Base-by-base conservation (phyloP, 2,797 vertebrate genomes). In the Sebastes itinus region DNA sequence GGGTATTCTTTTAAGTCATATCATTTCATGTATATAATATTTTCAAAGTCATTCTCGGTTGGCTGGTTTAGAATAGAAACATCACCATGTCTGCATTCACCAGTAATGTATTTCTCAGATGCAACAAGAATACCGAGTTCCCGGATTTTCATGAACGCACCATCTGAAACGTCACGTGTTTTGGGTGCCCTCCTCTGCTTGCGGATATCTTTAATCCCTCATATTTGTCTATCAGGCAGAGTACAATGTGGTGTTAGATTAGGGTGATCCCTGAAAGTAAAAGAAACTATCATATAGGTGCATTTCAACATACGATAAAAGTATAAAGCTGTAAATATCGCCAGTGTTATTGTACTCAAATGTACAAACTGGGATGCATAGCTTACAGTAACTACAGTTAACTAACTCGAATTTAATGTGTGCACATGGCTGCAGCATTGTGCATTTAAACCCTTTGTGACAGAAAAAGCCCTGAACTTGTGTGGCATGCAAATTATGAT, bases 91-190 rank as follows among this genome's bases (percentile, higher is more conserved):
- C 38, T 35, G 30, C 33, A 35, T 35, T 35, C 33, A 35, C 6
- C 30, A 5, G 4, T 3, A 42, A 13, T 56, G 30, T 20, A 33
- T 28, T 59, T 6, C 9, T 33, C 10, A 12, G 25, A 22, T 13
- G 16, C 18, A 80, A 25, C 33, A 25, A 2, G 7, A 42, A 14
- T 1, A 0, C 0, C 0, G 0, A 22, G 1, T 76, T 83, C 68
- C 42, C 78, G 2, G 35, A 23, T 3, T 69, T 72, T n/a, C 2
- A 0, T 80, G 81, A 91, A 92, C 75, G 74, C 79, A 81, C n/a
- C 88, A 81, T 55, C 11, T 0, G 0, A 6, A 22, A 30, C 35
- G 2, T 82, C 85, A 83, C 75, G 42, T 77, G 84, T 73, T 52
- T 10, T n/a, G 28, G 4, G 5, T 18, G 1, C 38, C 46, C 10